Base-by-base conservation (phyloP, 2,888 invertebrate species). In the Homarus gammarus region DNA sequence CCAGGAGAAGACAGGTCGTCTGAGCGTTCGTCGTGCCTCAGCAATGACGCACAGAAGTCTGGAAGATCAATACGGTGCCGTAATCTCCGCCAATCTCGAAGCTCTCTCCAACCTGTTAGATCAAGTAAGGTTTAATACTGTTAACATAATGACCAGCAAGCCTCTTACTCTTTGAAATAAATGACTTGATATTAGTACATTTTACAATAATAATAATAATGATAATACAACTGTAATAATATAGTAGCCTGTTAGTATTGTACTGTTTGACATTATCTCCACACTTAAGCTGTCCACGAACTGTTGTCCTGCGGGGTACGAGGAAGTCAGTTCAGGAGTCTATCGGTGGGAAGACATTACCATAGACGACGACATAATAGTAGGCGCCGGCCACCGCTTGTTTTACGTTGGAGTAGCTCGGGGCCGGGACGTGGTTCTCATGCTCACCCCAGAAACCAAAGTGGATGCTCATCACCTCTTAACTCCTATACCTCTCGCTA, bases 1-100 rank as follows among this genome's bases (percentile, higher is more conserved):
- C 27, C 44, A 72, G 51, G 73, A 75, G 83, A 88, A 88, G 88
- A 88, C 64, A 40, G 56, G 72, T 36, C 96, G 96, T 93, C 95
- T 97, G 92, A 95, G 97, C 93, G 96, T 97, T 91, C 95, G 97
- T 92, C 96, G 97, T 94, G 97, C 96, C 83, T 95, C 97, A 90
- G 97, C 97, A 93, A 96, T 97, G 92, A 97, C 97, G 15, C 97
- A 97, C 94, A 96, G 96, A 93, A 97, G 96, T 93, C 95, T 98
- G 92, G 97, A 98, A 93, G 97, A 98, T 93, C 97, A 97, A 94
- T 98, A 98, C 93, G 97, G 97, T 31, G 97, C 97, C 70, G 97
- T 98, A 56, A 96, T 97, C 92, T 96, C 97, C 61, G 97, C 97
- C 91, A 98, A 98, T 95, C 97, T 97, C 93, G 97, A 98, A 94